These are phyloP conservation scores for Xestia c-nigrum DNA, from an alignment of 2,888 invertebrate species.

Conservation along the genomic window DNA sequence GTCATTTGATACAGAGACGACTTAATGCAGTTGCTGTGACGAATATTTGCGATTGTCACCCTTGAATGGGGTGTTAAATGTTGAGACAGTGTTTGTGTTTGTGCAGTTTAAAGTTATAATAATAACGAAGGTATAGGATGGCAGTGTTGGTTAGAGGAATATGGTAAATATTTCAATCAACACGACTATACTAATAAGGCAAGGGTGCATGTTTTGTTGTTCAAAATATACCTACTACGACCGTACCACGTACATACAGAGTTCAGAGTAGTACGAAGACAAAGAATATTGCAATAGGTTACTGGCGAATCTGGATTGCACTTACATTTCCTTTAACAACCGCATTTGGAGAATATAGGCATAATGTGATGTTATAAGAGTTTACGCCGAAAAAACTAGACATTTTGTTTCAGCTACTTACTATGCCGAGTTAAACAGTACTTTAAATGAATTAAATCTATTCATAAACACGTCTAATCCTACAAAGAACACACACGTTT, in stretches of 20 bases:
- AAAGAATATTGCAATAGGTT: no score
- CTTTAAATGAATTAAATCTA: neutral
- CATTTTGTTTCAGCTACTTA: neutral
- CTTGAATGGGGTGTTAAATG: constrained; percentile 37
- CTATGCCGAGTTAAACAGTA: neutral
- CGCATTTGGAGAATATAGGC: neutral
- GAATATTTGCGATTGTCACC: constrained; percentile 60
- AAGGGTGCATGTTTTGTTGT: neutral
- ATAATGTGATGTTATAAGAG: neutral
- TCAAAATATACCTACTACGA: neutral
- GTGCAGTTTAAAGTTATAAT: constrained; percentile 15
- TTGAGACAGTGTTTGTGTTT: constrained; percentile 23
- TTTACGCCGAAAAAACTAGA: neutral
- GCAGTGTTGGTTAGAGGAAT: no score
- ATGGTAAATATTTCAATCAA: neutral
- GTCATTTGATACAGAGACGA: constrained; percentile 74
- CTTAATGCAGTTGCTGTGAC: constrained; percentile 74
- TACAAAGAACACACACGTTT: constrained; percentile 13
- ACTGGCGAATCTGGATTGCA: no score
- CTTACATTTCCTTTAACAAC: no score
- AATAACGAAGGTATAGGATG: neutral
- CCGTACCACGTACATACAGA: no score
- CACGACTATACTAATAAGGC: neutral
- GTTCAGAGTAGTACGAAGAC: no score
- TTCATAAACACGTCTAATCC: neutral